Conservation (phyloP, 2,797 vertebrate species). For the Lepus townsendii region DNA sequence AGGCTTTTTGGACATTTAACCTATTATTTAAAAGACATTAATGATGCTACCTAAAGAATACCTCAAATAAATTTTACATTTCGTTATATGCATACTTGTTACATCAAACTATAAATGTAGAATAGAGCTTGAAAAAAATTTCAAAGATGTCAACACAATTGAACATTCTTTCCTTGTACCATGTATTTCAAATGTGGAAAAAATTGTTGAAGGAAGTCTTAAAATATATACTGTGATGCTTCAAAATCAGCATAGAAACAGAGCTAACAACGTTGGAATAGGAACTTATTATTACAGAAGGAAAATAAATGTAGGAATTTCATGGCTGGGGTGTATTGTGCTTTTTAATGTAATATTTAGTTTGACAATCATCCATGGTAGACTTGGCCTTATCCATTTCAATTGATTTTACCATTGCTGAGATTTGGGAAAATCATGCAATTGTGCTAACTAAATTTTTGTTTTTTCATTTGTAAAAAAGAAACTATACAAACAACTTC, state of each 20-base stretch:
- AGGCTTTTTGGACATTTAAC: not conserved
- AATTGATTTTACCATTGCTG: constrained; percentile 23
- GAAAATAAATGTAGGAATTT: not conserved
- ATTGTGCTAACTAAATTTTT: not conserved
- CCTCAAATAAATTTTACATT: not conserved
- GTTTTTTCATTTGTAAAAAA: constrained; percentile 3
- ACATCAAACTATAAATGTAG: constrained; percentile 20
- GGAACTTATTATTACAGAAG: not conserved
- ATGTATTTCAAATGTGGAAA: not conserved
- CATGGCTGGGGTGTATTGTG: not conserved
- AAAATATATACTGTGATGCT: not conserved
- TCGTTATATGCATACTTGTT: not conserved
- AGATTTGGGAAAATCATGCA: not conserved
- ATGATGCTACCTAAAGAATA: not conserved
- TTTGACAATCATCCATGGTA: not conserved
- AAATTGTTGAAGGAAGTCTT: not conserved
- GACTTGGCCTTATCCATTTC: constrained; percentile 43
- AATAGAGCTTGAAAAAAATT: constrained; percentile 21
- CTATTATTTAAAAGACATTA: not conserved
- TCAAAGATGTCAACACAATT: not conserved
- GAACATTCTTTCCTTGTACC: not conserved
- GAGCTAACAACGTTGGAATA: not conserved
- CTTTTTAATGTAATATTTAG: not conserved
- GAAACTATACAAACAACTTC: not conserved
- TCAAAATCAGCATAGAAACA: not conserved